Percentiles rank a stretch among this genome's conserved stretches.
Conservation (phyloP, 1,140 invertebrate species). For the Drosophila funebris region DNA sequence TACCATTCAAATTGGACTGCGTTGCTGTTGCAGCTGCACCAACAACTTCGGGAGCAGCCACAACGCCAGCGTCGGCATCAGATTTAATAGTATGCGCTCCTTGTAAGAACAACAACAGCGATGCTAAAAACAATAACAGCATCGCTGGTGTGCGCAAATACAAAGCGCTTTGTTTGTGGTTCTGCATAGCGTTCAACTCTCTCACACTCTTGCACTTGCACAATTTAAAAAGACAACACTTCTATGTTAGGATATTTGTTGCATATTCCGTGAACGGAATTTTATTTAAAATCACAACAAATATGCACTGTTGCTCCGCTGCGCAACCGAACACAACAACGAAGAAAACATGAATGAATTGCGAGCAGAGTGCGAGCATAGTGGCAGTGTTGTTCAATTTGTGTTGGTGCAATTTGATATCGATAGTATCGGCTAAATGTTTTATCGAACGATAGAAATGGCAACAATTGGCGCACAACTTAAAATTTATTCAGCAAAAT, state of each 20-base stretch:
- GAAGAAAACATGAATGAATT: conserved; percentile 38
- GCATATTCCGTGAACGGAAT: conserved; percentile 23
- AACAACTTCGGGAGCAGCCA: conserved; percentile 22
- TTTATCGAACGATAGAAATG: conserved; percentile 8
- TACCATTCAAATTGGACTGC: conserved; percentile 61
- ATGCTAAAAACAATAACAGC: conserved; percentile 43
- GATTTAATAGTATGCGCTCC: conserved; percentile 32
- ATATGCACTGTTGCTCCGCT: not conserved
- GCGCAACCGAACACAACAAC: conserved; percentile 31
- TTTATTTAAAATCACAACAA: not conserved
- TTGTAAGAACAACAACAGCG: conserved; percentile 51
- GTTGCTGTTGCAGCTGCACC: conserved; percentile 13
- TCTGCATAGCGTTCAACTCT: conserved; percentile 29
- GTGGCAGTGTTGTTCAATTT: conserved; percentile 16
- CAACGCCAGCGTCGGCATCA: conserved; percentile 16
- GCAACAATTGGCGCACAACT: conserved; percentile 48
- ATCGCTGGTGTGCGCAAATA: conserved; percentile 31
- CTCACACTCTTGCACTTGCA: conserved; percentile 7
- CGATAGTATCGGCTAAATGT: not conserved
- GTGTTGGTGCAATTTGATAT: not conserved
- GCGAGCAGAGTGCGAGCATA: not conserved
- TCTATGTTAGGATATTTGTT: conserved; percentile 29
- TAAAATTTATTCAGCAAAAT: conserved; percentile 71
- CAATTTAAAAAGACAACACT: not conserved
- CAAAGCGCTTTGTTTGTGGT: conserved; percentile 43